Base-by-base conservation (phyloP, 2,797 vertebrate genomes). In the Cirrhinus mrigala region DNA sequence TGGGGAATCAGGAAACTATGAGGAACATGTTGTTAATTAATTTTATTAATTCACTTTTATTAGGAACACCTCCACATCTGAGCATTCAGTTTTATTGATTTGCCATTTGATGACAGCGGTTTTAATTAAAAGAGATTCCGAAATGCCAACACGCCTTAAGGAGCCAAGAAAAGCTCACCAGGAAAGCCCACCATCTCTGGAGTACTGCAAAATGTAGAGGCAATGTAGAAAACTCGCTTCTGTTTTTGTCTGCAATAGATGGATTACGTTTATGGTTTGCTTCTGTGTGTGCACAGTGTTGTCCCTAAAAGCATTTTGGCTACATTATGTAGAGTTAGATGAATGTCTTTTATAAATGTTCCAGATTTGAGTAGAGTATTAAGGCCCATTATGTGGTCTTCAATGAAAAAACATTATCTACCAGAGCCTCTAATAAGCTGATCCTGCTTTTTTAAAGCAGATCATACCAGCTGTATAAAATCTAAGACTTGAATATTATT, bases 41-140 rank as follows among this genome's bases (percentile, higher is more conserved):
- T 71, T 70, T 70, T 33, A 84, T 78, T 60, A 84, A 79, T 84
- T 81, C 8, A 48, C 14, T 50, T 71, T 86, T 79, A 79, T 83
- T 83, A 83, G 52, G 37, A 64, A 64, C 60, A 52, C 69, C 56
- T 81, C 40, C 24, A 24, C 29, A 79, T 75, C 44, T 78, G 50
- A 9, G 27, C 20, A 40, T 66, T 29, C n/a, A 54, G n/a, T 58
- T 74, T 62, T 74, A 64, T 70, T 76, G 81, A 87, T 79, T 86
- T 71, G 75, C 56, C 75, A 79, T 84, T 84, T 83, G 37, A 78
- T 48, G 52, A 60, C 6, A 16, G 50, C 37, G 1, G 33, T 46
- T 82, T 87, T 82, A 73, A 87, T 85, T 85, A 85, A 71, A 80
- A 74, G 37, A 24, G 66, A 46, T 48, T 81, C 27, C 4, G 71